Conservation (phyloP, 2,888 invertebrate species). For the Sturmia bella region DNA sequence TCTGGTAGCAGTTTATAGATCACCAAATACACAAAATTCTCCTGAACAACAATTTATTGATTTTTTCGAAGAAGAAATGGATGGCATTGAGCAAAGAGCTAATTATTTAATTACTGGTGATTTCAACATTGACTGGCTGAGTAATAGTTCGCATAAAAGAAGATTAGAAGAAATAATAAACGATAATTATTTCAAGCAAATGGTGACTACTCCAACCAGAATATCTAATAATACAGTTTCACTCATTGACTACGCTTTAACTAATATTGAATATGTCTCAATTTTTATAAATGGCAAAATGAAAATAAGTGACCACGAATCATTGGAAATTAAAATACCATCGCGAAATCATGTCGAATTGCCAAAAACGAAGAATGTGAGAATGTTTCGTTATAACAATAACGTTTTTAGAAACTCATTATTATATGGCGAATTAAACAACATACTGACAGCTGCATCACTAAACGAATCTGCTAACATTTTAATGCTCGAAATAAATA, state of each 20-base stretch:
- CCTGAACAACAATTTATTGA: no score
- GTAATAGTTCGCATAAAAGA: no score
- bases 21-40: no score
- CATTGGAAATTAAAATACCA: slow-evolving; percentile 8
- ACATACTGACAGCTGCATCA: neutral
- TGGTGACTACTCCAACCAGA: no score
- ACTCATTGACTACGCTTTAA: neutral
- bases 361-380: neutral
- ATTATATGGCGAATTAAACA: neutral
- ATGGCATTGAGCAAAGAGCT: no score
- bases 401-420: neutral
- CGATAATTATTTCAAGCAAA: no score
- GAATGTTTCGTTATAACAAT: neutral
- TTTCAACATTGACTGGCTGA: no score
- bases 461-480: neutral
- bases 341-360: neutral
- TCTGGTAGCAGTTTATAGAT: no score
- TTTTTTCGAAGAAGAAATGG: no score
- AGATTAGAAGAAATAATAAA: no score
- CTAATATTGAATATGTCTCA: neutral
- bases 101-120: no score
- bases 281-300: neutral
- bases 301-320: slow-evolving; percentile 6
- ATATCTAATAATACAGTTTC: neutral
- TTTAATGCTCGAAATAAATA: neutral